These are phyloP conservation scores for Azemiops feae DNA, from an alignment of 2,113 vertebrate genomes.

Conservation along the genomic window DNA sequence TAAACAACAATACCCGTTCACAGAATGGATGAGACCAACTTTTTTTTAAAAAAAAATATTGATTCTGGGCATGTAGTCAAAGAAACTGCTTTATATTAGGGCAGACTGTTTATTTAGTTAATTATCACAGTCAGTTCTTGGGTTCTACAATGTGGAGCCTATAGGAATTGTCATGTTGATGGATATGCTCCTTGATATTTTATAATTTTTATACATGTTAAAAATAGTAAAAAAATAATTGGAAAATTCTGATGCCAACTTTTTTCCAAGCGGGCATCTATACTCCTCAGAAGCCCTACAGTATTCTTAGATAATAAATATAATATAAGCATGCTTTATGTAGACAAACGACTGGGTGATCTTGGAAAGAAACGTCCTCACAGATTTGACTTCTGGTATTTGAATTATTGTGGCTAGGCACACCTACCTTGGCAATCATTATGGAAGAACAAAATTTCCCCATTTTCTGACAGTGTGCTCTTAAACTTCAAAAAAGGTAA, in stretches of 20 bases:
- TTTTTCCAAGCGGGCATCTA: neutral
- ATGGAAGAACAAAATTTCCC: neutral
- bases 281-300: neutral
- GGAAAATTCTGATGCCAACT: neutral
- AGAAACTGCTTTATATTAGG: neutral
- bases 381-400: neutral
- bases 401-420: neutral
- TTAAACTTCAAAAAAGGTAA: neutral
- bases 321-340: neutral
- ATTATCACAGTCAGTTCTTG: neutral
- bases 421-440: neutral
- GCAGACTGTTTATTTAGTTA: neutral
- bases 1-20: neutral
- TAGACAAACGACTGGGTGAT: neutral
- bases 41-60: neutral
- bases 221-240: neutral
- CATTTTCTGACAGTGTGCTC: neutral
- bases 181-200: neutral
- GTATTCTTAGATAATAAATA: neutral
- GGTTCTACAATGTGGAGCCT: neutral
- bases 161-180: neutral
- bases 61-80: neutral
- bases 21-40: neutral
- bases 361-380: neutral
- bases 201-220: neutral